Evolutionary conservation across 2,888 invertebrate species (phyloP).

Genomic region (Epirrhoe tristata): DNA sequence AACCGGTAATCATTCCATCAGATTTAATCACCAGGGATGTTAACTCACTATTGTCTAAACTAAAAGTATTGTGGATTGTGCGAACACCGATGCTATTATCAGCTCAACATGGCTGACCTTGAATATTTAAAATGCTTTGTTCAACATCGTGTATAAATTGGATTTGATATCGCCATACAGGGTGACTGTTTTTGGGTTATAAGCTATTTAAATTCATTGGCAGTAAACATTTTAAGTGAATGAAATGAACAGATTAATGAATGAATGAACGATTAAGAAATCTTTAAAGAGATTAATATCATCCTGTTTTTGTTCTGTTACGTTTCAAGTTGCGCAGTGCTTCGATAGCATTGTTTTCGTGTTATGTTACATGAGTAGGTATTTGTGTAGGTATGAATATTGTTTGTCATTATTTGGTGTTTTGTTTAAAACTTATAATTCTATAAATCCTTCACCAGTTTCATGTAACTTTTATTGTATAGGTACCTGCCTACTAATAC

Average conservation of each 20-base stretch:
- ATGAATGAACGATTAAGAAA: too few relatives aligned
- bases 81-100: constrained; percentile 36
- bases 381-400: too few relatives aligned
- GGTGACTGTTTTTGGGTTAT: constrained; percentile 3
- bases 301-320: too few relatives aligned
- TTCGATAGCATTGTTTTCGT: too few relatives aligned
- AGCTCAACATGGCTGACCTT: constrained; percentile 41
- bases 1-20: constrained; percentile 50
- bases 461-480: too few relatives aligned
- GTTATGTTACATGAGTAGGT: too few relatives aligned
- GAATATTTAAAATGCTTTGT: constrained; percentile 46
- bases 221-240: background rate
- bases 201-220: background rate
- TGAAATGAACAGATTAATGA: background rate
- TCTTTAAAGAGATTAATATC: too few relatives aligned
- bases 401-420: too few relatives aligned
- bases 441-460: too few relatives aligned
- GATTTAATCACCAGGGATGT: constrained; percentile 41
- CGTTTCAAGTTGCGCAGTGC: too few relatives aligned
- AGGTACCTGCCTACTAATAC: too few relatives aligned
- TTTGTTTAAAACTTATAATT: too few relatives aligned
- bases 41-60: constrained; percentile 48
- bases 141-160: constrained; percentile 22
- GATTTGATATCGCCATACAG: constrained; percentile 15
- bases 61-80: constrained; percentile 47